Base-by-base conservation (phyloP, 2,888 invertebrate species). In the Epirrhoe tristata region DNA sequence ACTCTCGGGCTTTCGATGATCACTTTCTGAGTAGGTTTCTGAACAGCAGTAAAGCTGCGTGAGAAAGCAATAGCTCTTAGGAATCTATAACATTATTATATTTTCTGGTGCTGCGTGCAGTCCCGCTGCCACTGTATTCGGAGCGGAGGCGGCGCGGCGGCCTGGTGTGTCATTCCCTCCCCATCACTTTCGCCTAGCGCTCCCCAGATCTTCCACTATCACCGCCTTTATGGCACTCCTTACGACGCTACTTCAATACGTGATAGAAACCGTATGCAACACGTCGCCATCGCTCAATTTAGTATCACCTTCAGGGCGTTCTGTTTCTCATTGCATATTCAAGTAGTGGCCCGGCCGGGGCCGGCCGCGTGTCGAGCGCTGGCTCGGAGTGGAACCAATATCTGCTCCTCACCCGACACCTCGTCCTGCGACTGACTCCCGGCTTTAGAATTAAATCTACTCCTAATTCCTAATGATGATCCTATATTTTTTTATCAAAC, bases 401-500 rank as follows among this genome's bases (percentile, higher is more conserved):
- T 31, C 52, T 39, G 51, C 31, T 24, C 3, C 24, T 57, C 43
- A 12, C 10, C 54, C 48, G 14, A 24, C 16, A 16, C 36, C 39
- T 61, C 68, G 66, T 60, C 77, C 72, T 70, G 77, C 69, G 74
- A 71, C 71, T 74, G 73, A 77, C 77, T 78, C 75, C 68, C 76
- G 77, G 71, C 76, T 84, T 81, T 88, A 87, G 83, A 88, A 87
- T 90, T 64, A 61, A 64, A 60, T 62, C 68, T 64, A 61, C 91
- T 90, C 93, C 93, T 92, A 91, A 89, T 83, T 63, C 91, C 90
- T 91, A 91, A 89, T 87, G 48, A 63, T 67, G 67, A 68, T 92
- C 92, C 93, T 93, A 92, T 93, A 93, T 93, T 93, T 93, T 93
- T 93, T 93, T 93, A 68, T 68, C 64, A 51, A 93, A 86, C 90